Evolutionary conservation across 2,113 vertebrate genomes (phyloP), one percentile per base, ranked within the genome.

Genomic region (Australoheros scitulus): DNA sequence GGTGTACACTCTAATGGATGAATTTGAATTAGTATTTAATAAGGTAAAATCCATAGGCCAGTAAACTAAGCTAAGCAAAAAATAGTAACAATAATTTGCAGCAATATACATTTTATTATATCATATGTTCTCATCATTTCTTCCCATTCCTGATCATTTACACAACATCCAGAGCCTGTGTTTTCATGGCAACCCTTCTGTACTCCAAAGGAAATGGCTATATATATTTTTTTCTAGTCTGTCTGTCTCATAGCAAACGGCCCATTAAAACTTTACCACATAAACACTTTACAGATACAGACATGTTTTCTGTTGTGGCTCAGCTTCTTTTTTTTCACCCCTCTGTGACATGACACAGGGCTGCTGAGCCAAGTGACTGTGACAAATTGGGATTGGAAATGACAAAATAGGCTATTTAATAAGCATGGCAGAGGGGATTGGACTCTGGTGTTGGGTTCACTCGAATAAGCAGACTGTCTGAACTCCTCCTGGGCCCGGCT

Each of bases 351-450:
- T 89, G 82, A 87, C 87, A 82, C 20, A 7, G 58, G 75, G 87
- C 84, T 59, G 47, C 80, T 68, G 79, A 90, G 90, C 92, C 90
- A 88, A 92, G 88, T 88, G 81, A 90, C 94, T 93, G 92, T 94
- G 90, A 95, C 94, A 95, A 95, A 95, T 95, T 94, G 86, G 93
- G 88, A 93, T 93, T 94, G 92, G 84, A 94, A 93, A 92, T 90
- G 92, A 94, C 91, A 93, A 93, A 94, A 91, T 89, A 80, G 90
- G 77, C 86, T 89, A 87, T 94, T 94, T 94, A 93, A 94, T 93
- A 95, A 94, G 94, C 90, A 90, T 89, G 87, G 93, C 56, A 26
- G 88, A 92, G 87, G 91, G 93, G 90, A 94, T 93, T 94, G 88
- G 92, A 93, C 92, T 92, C 85, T 89, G 93, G 93, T 80, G 81